These are phyloP conservation scores for Loxodonta africana DNA, from an alignment of 2,113 vertebrate species.

Conservation along the genomic window DNA sequence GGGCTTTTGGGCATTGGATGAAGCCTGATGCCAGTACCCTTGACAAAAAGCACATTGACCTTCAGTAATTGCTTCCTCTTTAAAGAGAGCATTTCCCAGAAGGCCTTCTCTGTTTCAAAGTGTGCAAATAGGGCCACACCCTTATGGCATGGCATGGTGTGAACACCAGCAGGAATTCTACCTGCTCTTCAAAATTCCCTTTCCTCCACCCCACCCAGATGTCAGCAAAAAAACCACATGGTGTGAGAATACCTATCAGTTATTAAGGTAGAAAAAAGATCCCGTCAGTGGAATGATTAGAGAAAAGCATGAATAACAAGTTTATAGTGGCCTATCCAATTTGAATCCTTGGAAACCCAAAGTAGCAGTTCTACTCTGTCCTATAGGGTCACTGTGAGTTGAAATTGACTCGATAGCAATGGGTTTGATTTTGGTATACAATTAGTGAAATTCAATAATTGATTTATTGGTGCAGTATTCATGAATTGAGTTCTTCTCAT, in stretches of 20 bases:
- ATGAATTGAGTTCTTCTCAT: not conserved
- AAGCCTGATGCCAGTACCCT: not conserved
- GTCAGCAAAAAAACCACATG: not conserved
- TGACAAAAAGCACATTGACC: not conserved
- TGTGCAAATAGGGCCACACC: not conserved
- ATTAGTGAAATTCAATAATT: not conserved
- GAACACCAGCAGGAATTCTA: not conserved
- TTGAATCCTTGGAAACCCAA: not conserved
- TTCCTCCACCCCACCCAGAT: not conserved
- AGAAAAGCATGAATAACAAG: not conserved
- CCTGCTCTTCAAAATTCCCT: not conserved
- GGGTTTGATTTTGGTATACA: not conserved
- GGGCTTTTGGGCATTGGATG: not conserved
- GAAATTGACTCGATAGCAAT: too few relatives aligned
- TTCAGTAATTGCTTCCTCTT: not conserved
- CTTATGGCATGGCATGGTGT: accelerated
- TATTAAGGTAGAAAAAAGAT: not conserved
- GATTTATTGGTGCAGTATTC: not conserved
- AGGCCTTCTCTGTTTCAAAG: not conserved
- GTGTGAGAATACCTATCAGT: not conserved
- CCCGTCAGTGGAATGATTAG: not conserved
- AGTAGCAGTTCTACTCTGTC: too few relatives aligned
- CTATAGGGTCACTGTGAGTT: too few relatives aligned
- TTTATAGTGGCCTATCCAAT: not conserved
- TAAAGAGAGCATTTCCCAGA: not conserved